These are phyloP conservation scores for Regulus satrapa DNA, from an alignment of 2,113 vertebrate genomes.

Conservation along the genomic window DNA sequence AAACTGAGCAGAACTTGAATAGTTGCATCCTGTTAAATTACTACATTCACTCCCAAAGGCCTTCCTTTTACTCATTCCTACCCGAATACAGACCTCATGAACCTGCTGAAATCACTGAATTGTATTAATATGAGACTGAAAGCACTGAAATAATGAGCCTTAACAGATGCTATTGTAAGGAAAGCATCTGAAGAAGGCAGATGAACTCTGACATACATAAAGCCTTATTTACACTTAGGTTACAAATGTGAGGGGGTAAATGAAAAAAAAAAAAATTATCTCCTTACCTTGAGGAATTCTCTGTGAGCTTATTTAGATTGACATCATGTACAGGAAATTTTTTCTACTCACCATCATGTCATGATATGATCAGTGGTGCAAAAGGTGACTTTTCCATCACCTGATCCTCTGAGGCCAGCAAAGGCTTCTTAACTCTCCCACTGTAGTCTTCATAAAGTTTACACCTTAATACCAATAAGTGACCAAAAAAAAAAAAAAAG, in stretches of 20 bases:
- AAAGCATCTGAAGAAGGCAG: neutral
- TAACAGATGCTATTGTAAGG: neutral
- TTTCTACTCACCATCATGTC: neutral
- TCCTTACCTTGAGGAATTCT: neutral
- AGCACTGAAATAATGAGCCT: neutral
- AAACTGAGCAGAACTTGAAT: neutral
- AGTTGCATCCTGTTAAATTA: neutral
- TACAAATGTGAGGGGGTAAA: neutral
- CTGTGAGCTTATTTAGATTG: neutral
- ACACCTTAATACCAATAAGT: neutral
- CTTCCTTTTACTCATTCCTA: neutral
- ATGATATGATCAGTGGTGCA: accelerated
- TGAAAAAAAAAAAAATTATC: neutral
- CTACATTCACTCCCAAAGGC: neutral
- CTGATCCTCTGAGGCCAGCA: neutral
- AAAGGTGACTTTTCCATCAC: neutral
- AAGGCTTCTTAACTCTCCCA: neutral
- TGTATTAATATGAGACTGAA: neutral
- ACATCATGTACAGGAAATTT: neutral
- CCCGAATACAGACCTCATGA: neutral
- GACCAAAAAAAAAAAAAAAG: neutral
- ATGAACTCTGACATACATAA: neutral
- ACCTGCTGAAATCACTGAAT: neutral
- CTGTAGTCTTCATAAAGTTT: neutral
- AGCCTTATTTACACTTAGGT: neutral